phyloP scores from a whole-genome alignment of 2,888 invertebrate species.

The Pyrrhosoma nymphula region DNA sequence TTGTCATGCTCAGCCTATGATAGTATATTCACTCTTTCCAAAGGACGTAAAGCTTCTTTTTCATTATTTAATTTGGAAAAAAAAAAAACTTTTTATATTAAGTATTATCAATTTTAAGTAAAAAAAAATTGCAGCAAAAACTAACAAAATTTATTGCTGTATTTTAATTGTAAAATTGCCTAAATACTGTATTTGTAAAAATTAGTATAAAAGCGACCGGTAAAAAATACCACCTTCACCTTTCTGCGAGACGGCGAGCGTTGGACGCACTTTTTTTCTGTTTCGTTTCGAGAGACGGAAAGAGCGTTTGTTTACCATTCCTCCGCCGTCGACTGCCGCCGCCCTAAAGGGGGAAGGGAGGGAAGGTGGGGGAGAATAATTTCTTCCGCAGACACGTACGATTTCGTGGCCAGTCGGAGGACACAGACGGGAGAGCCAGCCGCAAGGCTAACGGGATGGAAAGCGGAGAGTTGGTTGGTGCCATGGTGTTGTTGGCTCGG shows the following conservation, averaged over 20 bases:
- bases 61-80: too few relatives aligned
- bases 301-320: slow-evolving; percentile 7
- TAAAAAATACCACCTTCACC: background rate
- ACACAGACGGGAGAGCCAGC: slow-evolving; percentile 29
- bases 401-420: slow-evolving; percentile 34
- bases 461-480: slow-evolving; percentile 46
- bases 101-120: too few relatives aligned
- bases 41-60: too few relatives aligned
- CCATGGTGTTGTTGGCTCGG: slow-evolving; percentile 28
- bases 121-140: too few relatives aligned
- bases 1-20: too few relatives aligned
- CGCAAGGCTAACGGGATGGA: slow-evolving; percentile 57
- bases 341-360: background rate
- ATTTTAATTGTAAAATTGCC: too few relatives aligned
- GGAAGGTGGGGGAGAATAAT: slow-evolving; percentile 25
- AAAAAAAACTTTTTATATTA: too few relatives aligned
- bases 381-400: slow-evolving; percentile 40
- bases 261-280: background rate
- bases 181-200: too few relatives aligned
- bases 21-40: too few relatives aligned
- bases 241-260: background rate
- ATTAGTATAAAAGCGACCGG: too few relatives aligned
- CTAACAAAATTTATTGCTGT: too few relatives aligned
- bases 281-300: background rate
- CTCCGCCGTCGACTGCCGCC: background rate